A percentile compares a stretch with the other conserved stretches of the same genome.
These are phyloP conservation scores for Eurystomus glaucurus DNA, from an alignment of 2,797 vertebrate species.

Conservation along the genomic window DNA sequence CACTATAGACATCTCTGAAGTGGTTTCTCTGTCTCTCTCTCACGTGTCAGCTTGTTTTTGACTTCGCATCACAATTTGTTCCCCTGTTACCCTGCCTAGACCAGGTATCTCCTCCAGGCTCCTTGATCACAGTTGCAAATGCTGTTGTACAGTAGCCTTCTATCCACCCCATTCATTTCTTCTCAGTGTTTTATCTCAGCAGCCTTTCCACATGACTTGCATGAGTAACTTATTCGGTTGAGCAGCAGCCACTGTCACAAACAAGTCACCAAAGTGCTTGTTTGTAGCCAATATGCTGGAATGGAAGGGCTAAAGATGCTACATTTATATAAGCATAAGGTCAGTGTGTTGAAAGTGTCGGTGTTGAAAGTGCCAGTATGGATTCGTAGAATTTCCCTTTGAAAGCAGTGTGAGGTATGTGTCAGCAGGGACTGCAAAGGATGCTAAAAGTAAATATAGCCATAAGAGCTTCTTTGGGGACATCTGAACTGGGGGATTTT, in stretches of 20 bases:
- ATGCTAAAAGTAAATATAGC: neutral
- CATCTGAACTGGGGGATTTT: neutral
- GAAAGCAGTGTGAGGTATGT: neutral
- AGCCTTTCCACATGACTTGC: neutral
- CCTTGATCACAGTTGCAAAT: neutral
- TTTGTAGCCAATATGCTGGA: neutral
- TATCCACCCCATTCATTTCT: neutral
- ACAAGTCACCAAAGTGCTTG: neutral
- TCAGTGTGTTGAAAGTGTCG: neutral
- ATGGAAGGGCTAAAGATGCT: neutral
- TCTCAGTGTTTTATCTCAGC: neutral
- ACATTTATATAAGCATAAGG: neutral
- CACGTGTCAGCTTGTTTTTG: neutral
- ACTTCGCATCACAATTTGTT: neutral
- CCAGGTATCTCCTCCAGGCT: neutral
- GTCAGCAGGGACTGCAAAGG: neutral
- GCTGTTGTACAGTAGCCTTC: neutral
- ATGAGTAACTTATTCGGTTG: neutral
- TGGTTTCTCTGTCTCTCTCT: neutral
- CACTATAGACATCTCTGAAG: rapidly evolving
- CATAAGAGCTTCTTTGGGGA: neutral
- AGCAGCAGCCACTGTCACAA: neutral
- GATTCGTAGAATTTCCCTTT: neutral
- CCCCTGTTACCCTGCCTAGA: neutral
- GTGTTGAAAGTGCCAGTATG: neutral